Evolutionary conservation across 2,113 vertebrate species (phyloP), one percentile per base, ranked within the genome.

Genomic region (Anseranas semipalmata): DNA sequence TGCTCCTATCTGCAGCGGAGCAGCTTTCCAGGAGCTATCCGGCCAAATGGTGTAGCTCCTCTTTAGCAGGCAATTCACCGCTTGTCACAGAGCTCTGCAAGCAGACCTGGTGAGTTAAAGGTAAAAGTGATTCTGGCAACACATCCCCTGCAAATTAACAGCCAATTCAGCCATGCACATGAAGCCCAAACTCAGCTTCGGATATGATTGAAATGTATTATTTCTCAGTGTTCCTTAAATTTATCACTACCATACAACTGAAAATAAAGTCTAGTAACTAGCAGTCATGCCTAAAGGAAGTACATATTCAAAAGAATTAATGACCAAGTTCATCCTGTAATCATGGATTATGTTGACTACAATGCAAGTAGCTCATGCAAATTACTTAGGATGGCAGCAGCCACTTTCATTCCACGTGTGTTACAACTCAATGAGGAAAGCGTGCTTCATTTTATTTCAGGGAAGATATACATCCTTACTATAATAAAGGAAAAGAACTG

Each of bases 181-280:
- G 74, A 46, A 53, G 83, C 46, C 46, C 19, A 43, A 78, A 27
- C 52, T 70, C 87, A 12, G 70, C 97, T 95, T 98, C 96, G 88
- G 97, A 98, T 98, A 98, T 97, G 98, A 98, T 98, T 98, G 98
- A 98, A 99, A 98, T 98, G 81, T 86, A 5, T 53, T 89, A 89
- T 93, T 92, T 60, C 79, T 78, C 62, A 43, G 80, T 60, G 94
- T 94, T 65, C 48, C 32, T 30, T 97, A 98, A 97, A 97, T 98
- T 98, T 98, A 97, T 97, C 98, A 98, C 98, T 98, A 97, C 95
- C 95, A 94, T 60, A 96, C 97, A 96, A 97, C 97, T 84, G 92
- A 98, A 98, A 98, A 98, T 97, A 98, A 98, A 96, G 98, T 97
- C 98, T 97, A 97, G 97, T 98, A 98, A 98, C 98, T 98, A 98